These are phyloP conservation scores for Drosophila murphyi DNA, from an alignment of 1,140 invertebrate genomes.

Conservation along the genomic window DNA sequence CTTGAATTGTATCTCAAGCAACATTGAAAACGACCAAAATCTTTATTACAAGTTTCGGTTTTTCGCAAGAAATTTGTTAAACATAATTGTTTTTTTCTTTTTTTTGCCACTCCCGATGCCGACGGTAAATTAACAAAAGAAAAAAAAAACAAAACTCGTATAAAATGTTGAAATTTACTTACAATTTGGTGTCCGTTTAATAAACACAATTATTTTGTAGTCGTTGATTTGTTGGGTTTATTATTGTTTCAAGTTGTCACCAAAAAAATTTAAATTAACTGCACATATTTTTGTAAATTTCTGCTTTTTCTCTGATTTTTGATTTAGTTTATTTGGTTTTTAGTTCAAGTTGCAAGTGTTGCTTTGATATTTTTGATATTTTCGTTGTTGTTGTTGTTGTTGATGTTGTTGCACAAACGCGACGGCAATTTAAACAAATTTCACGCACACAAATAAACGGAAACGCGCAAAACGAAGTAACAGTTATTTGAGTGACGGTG, in stretches of 20 bases:
- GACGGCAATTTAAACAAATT: constrained; percentile 22
- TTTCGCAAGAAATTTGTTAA: constrained; percentile 14
- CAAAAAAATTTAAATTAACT: constrained; percentile 36
- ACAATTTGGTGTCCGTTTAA: constrained; percentile 23
- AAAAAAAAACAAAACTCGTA: neutral
- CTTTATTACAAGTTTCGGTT: constrained; percentile 26
- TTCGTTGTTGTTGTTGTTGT: neutral
- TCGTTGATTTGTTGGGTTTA: neutral
- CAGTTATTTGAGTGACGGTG: constrained; percentile 15
- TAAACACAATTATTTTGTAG: constrained; percentile 2
- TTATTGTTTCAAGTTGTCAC: constrained; percentile 9
- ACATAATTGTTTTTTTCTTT: constrained; percentile 1
- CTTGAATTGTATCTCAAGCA: constrained; percentile 24
- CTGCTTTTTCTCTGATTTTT: too few relatives aligned
- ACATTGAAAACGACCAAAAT: constrained; percentile 27
- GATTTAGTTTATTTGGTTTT: constrained; percentile 2
- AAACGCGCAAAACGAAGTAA: constrained; percentile 5
- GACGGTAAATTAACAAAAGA: constrained; percentile 16
- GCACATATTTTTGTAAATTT: constrained; percentile 23
- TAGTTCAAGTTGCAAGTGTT: too few relatives aligned
- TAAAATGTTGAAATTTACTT: constrained; percentile 23
- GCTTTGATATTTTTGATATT: neutral
- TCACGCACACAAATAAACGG: constrained; percentile 15
- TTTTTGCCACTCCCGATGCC: constrained; percentile 4
- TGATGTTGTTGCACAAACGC: constrained; percentile 20